phyloP scores from a whole-genome alignment of 2,888 invertebrate genomes.

The Ichneumon xanthorius region DNA sequence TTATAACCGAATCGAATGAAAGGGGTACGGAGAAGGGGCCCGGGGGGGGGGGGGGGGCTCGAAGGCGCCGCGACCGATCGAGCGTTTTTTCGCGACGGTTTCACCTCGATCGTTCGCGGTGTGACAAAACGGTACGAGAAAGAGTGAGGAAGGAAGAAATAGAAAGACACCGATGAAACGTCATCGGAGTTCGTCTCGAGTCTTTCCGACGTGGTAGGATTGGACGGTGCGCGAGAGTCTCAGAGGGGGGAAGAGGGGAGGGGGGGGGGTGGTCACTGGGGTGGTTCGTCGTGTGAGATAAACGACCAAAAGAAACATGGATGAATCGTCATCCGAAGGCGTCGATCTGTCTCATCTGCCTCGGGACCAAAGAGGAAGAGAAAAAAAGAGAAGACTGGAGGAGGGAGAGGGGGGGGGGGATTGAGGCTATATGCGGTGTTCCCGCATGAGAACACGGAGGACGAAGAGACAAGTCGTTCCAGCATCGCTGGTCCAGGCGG shows the following conservation, averaged over 20 bases:
- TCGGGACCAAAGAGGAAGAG: constrained; percentile 23
- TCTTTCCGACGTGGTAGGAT: constrained; percentile 8
- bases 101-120: constrained; percentile 43
- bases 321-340: constrained; percentile 78
- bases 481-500: constrained; percentile 41
- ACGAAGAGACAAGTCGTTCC: constrained; percentile 48
- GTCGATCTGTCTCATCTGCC: constrained; percentile 78
- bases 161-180: constrained; percentile 8
- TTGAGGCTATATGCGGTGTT: not conserved
- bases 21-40: not conserved
- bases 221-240: constrained; percentile 62
- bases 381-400: not conserved
- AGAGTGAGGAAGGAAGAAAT: constrained; percentile 36
- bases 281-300: constrained; percentile 54
- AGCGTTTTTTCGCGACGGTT: constrained; percentile 50
- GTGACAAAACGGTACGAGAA: constrained; percentile 54
- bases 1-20: constrained; percentile 42
- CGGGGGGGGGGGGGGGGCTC: not conserved
- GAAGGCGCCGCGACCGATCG: constrained; percentile 14
- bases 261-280: not conserved
- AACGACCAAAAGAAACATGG: constrained; percentile 70
- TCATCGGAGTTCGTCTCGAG: constrained; percentile 43
- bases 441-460: constrained; percentile 28
- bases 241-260: too few relatives aligned
- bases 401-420: not conserved